These are phyloP conservation scores for Xylocampa areola DNA, from an alignment of 2,888 invertebrate genomes.

Conservation along the genomic window DNA sequence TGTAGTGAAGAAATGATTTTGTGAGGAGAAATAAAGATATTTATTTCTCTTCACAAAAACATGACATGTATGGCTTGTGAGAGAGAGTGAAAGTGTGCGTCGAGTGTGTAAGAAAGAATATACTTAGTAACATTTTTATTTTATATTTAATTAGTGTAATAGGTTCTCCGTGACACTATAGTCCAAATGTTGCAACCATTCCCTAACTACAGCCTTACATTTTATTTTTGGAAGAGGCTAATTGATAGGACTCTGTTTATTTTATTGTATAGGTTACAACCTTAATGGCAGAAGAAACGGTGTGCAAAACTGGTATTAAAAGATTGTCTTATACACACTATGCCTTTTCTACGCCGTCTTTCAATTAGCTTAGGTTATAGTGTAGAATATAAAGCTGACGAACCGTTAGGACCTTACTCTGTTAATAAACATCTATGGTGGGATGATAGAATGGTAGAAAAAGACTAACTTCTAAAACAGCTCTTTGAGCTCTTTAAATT, in stretches of 20 bases:
- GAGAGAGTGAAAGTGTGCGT: too few species aligned
- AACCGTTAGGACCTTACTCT: background rate
- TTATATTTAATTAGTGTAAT: background rate
- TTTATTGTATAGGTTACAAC: constrained; percentile 2
- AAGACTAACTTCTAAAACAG: constrained; percentile 1
- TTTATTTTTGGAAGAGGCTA: background rate
- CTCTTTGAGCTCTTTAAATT: background rate
- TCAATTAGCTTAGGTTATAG: background rate
- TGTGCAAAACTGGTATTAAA: constrained; percentile 2
- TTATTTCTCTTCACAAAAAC: too few species aligned
- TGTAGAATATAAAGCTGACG: too few species aligned
- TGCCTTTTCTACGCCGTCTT: background rate
- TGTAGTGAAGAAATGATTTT: too few species aligned
- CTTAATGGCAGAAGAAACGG: background rate
- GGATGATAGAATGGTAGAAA: background rate
- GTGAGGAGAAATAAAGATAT: too few species aligned
- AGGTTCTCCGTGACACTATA: background rate
- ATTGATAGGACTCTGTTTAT: background rate
- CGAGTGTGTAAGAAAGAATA: too few species aligned
- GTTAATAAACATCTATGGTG: constrained; percentile 1
- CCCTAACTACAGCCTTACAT: background rate
- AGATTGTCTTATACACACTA: background rate
- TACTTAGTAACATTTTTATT: too few species aligned
- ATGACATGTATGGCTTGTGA: too few species aligned
- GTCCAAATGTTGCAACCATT: background rate